A percentile compares a stretch with the other conserved stretches of the same genome.
Evolutionary conservation across 2,888 invertebrate species (phyloP).

Genomic region (Brenthis ino): DNA sequence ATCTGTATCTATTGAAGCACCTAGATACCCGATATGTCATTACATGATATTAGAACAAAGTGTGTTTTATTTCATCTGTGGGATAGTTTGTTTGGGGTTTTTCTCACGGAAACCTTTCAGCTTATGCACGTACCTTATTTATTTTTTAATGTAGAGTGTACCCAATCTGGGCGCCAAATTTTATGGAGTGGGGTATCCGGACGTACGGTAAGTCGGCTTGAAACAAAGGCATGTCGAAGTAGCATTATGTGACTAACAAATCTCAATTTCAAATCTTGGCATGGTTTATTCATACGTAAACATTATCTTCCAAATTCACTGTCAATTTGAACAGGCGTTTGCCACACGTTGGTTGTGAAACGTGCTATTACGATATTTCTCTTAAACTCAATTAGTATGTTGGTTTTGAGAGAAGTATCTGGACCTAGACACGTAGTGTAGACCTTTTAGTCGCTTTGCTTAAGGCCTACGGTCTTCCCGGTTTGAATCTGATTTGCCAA

Average conservation of each 20-base stretch:
- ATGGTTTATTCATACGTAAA: slow-evolving; percentile 68
- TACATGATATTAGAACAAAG: slow-evolving; percentile 78
- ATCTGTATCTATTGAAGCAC: slow-evolving; percentile 73
- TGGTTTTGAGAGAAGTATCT: slow-evolving; percentile 61
- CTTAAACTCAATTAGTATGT: slow-evolving; percentile 42
- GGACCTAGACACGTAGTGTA: slow-evolving; percentile 75
- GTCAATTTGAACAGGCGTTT: slow-evolving; percentile 73
- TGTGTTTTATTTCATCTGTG: slow-evolving; percentile 78
- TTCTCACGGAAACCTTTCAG: slow-evolving; percentile 44
- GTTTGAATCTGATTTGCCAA: slow-evolving; percentile 64
- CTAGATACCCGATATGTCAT: slow-evolving; percentile 76
- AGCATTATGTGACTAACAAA: slow-evolving; percentile 55
- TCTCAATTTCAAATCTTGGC: slow-evolving; percentile 51
- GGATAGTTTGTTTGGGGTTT: slow-evolving; percentile 60
- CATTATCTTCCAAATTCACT: slow-evolving; percentile 70
- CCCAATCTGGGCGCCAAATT: slow-evolving; percentile 56
- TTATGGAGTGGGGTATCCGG: slow-evolving; percentile 48
- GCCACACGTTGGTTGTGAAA: slow-evolving; percentile 80
- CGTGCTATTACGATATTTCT: slow-evolving; percentile 73
- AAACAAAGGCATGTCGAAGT: slow-evolving; percentile 52
- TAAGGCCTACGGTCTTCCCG: slow-evolving; percentile 74
- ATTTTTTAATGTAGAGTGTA: slow-evolving; percentile 38
- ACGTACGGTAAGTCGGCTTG: slow-evolving; percentile 53
- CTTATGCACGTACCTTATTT: slow-evolving; percentile 54
- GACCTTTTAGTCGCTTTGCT: slow-evolving; percentile 77